These are phyloP conservation scores for Rhea americana DNA, from an alignment of 2,113 vertebrate genomes.

Conservation along the genomic window DNA sequence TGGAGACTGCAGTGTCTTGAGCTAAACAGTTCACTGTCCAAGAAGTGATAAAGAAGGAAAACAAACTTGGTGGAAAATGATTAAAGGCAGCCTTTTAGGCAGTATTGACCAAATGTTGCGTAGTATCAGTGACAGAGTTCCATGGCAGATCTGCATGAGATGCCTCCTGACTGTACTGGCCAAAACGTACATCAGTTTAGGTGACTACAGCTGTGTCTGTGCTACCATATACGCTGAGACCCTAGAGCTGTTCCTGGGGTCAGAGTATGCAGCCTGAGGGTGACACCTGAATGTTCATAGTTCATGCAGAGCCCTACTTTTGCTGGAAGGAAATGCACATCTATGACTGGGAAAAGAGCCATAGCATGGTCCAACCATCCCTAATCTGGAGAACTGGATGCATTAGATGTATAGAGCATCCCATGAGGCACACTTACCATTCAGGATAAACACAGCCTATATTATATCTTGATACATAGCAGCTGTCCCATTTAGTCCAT, in stretches of 20 bases:
- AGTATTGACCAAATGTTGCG: not conserved
- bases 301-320: not conserved
- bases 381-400: too few relatives aligned
- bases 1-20: not conserved
- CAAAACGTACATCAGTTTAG: not conserved
- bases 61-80: not conserved
- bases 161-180: not conserved
- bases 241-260: not conserved
- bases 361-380: not conserved
- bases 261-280: rapidly evolving
- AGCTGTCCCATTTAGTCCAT: not conserved
- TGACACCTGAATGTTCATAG: not conserved
- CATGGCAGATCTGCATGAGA: not conserved
- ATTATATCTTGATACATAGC: not conserved
- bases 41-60: not conserved
- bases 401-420: not conserved
- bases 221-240: rapidly evolving
- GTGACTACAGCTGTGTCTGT: not conserved
- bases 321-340: not conserved
- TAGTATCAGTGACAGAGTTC: not conserved
- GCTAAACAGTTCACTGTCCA: not conserved
- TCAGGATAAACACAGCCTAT: not conserved
- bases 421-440: not conserved
- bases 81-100: not conserved
- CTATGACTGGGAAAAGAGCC: not conserved